Evolutionary conservation across 2,113 vertebrate species (phyloP), one percentile per base, ranked within the genome.

Genomic region (Indri indri): DNA sequence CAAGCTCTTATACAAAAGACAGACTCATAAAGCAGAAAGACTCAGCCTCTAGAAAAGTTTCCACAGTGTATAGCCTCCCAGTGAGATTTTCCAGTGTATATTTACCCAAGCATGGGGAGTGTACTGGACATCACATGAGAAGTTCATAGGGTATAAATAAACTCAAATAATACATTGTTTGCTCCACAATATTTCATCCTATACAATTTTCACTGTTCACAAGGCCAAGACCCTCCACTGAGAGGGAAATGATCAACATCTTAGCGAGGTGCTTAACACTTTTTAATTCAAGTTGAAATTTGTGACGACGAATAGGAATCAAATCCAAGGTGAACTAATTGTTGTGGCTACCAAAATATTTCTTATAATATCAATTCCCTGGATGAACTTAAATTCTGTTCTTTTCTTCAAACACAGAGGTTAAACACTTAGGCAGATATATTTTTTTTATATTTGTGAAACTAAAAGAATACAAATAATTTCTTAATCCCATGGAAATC

Each of bases 221-320:
- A 57, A 92, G 22, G 5, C 16, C 66, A 84, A 59, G 34, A 61
- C 9, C 4, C 6, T 91, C 8, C 16, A 61, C 2, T 30, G 2
- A 20, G 12, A 5, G 9, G 14, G 0, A 34, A 25, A 17, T 20
- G 66, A 37, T 22, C 12, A 70, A 54, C 37, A 61, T 32, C 1
- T 91, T 71, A 47, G 4, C 22, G 27, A 30, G 37, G 12, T 1
- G 8, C 74, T 34, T 81, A 93, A 70, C 65, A 45, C 4, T 3
- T 74, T 94, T 94, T 86, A 73, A 52, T 77, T 42, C 22, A 85
- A 92, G 32, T 23, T 25, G 2, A 14, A 81, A 65, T 90, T 87
- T 96, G 74, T 45, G 37, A 81, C 73, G 20, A 74, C 5, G 85
- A 76, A 10, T 57, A 6, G 50, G 30, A 81, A 95, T 95, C 76